Base-by-base conservation (phyloP, 2,113 vertebrate genomes). In the Talpa occidentalis region DNA sequence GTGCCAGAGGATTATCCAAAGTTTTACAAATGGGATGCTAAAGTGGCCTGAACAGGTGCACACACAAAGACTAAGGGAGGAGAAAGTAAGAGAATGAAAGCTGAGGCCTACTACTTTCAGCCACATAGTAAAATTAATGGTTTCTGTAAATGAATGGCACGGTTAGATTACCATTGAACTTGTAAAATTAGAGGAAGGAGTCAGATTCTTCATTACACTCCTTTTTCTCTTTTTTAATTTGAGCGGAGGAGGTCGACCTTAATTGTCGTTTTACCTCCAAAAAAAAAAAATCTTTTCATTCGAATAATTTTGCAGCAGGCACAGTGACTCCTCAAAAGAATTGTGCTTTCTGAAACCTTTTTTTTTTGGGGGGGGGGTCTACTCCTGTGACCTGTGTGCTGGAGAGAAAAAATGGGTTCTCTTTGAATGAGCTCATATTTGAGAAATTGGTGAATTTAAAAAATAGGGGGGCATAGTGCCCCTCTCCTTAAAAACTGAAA, bases 1-100 rank as follows among this genome's bases (percentile, higher is more conserved):
- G 99, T 99, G 99, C 99, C 99, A 99, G 98, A 97, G 99, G 99
- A 99, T 99, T 99, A 99, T 98, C 97, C 98, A 98, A 98, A 99
- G 99, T 99, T 99, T 98, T 99, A 99, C 98, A 98, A 99, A 99
- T 99, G 98, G 98, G 98, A 98, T 98, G 98, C 98, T 99, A 99
- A 99, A 99, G 99, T 99, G 98, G 98, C 98, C 98, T 96, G 99
- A 99, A 99, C 99, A 99, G 99, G 99, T 99, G 99, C 99, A 98
- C 98, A 98, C 98, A 99, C 98, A 99, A 98, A 99, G 98, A 98
- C 97, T 92, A 98, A 98, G 98, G 98, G 97, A 96, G 97, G 97
- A 94, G 97, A 95, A 97, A 99, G 98, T 98, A 98, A 98, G 98
- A 98, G 94, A 98, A 98, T 98, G 99, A 99, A 99, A 99, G 98